Evolutionary conservation across 2,888 invertebrate species (phyloP).

Genomic region (Frankliniella fusca): DNA sequence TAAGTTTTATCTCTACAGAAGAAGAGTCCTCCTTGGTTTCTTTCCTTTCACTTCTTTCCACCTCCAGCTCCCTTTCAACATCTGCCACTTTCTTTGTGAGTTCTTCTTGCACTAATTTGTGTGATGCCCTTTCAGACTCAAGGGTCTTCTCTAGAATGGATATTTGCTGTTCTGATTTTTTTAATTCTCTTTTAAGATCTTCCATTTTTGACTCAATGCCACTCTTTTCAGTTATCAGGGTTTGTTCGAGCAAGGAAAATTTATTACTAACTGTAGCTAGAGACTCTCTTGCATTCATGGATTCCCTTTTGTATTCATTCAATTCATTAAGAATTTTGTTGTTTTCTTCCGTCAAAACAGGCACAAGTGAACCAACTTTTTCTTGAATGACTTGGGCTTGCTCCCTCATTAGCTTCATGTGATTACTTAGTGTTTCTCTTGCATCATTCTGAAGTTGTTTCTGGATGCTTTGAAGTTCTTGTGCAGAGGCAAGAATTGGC

Average conservation of each 20-base stretch:
- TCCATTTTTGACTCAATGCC: neutral
- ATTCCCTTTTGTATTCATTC: neutral
- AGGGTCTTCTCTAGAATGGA: neutral
- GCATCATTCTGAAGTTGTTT: neutral
- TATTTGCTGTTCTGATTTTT: slow-evolving; percentile 16
- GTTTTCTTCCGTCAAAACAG: neutral
- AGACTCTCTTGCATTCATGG: neutral
- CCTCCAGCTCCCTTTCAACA: slow-evolving; percentile 35
- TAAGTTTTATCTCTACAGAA: neutral
- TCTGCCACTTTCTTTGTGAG: slow-evolving; percentile 28
- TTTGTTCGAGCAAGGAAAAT: neutral
- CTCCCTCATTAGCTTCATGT: neutral
- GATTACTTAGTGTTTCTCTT: neutral
- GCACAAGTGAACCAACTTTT: neutral
- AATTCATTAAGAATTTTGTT: neutral
- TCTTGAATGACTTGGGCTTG: neutral
- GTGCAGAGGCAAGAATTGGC: slow-evolving; percentile 42
- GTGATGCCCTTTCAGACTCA: neutral
- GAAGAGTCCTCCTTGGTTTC: neutral
- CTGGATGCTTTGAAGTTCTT: neutral
- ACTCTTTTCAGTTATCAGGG: neutral
- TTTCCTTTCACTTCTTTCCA: neutral
- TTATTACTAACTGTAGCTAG: slow-evolving; percentile 7
- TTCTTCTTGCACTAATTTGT: neutral
- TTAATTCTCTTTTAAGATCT: slow-evolving; percentile 16